These are phyloP conservation scores for Ormyrus rosae DNA, from an alignment of 2,888 invertebrate species.

Conservation along the genomic window DNA sequence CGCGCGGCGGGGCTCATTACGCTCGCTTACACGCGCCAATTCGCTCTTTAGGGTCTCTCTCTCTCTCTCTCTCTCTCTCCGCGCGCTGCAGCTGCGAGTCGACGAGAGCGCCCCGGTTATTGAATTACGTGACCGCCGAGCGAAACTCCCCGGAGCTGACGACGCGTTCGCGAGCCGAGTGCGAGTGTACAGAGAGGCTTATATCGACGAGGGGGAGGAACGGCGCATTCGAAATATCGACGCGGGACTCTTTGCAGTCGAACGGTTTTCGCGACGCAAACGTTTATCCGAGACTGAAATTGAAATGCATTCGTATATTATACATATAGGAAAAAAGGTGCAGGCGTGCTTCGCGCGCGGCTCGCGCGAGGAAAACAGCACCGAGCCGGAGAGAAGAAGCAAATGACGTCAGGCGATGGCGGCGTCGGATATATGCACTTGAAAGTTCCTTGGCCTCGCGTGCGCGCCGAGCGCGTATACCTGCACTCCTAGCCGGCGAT, in stretches of 20 bases:
- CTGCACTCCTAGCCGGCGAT: too few relatives aligned
- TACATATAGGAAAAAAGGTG: too few relatives aligned
- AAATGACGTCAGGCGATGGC: constrained; percentile 17
- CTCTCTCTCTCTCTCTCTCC: not conserved
- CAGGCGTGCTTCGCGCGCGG: too few relatives aligned
- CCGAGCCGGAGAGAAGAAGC: too few relatives aligned
- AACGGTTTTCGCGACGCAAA: too few relatives aligned
- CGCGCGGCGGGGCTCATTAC: constrained; percentile 28
- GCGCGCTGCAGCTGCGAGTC: constrained; percentile 12
- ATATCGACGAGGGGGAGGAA: not conserved
- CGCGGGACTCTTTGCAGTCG: not conserved
- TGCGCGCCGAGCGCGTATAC: too few relatives aligned
- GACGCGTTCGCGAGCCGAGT: not conserved
- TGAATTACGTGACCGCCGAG: constrained; percentile 8
- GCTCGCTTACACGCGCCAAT: not conserved
- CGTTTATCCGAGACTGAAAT: too few relatives aligned
- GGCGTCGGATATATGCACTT: constrained; percentile 9
- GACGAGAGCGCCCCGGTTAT: not conserved
- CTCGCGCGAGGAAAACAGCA: too few relatives aligned
- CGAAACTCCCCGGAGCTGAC: not conserved
- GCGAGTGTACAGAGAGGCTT: too few relatives aligned
- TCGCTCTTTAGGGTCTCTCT: constrained; percentile 8
- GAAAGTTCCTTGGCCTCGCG: constrained; percentile 30
- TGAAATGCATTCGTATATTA: too few relatives aligned
- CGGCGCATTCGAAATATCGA: not conserved